Percentiles rank a stretch among this genome's conserved stretches.
Evolutionary conservation across 92 coral and sea anemone genomes (phyloP).

Genomic region (Parazoanthus swiftii): DNA sequence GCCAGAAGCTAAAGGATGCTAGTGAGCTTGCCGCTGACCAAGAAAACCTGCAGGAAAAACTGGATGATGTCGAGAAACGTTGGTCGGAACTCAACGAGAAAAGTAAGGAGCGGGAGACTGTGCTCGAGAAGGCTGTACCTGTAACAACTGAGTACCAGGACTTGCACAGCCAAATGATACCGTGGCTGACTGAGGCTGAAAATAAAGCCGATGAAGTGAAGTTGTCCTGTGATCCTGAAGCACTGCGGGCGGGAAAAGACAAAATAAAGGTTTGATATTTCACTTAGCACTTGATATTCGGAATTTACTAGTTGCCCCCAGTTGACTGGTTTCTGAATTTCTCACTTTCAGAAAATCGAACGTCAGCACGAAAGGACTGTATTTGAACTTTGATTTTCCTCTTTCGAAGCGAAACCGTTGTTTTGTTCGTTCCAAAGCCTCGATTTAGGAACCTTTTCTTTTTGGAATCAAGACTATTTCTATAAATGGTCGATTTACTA

Average conservation of each 20-base stretch:
- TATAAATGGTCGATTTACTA: too few relatives aligned
- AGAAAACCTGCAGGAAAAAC: slow-evolving; percentile 78
- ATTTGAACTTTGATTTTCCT: too few relatives aligned
- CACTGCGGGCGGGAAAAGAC: slow-evolving; percentile 69
- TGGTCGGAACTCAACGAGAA: slow-evolving; percentile 82
- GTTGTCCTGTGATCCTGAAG: slow-evolving; percentile 71
- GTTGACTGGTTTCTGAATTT: too few relatives aligned
- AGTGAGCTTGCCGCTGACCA: slow-evolving; percentile 73
- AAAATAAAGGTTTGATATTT: slow-evolving; percentile 63
- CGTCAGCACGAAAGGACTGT: too few relatives aligned
- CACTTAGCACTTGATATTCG: neutral
- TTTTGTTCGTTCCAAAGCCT: too few relatives aligned
- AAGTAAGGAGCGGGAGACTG: slow-evolving; percentile 64
- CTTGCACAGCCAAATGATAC: slow-evolving; percentile 65
- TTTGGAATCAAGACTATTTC: too few relatives aligned
- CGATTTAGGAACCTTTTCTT: too few relatives aligned
- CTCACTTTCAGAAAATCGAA: too few relatives aligned
- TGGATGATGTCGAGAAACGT: slow-evolving; percentile 68
- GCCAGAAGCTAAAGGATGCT: slow-evolving; percentile 66
- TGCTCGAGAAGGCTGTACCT: slow-evolving; percentile 77
- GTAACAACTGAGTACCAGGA: slow-evolving; percentile 75
- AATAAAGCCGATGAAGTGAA: slow-evolving; percentile 64
- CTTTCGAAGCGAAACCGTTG: too few relatives aligned
- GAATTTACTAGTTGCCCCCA: too few relatives aligned
- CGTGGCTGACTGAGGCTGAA: slow-evolving; percentile 84